These are phyloP conservation scores for Cephus runcator DNA, from an alignment of 2,888 invertebrate species.

Conservation along the genomic window DNA sequence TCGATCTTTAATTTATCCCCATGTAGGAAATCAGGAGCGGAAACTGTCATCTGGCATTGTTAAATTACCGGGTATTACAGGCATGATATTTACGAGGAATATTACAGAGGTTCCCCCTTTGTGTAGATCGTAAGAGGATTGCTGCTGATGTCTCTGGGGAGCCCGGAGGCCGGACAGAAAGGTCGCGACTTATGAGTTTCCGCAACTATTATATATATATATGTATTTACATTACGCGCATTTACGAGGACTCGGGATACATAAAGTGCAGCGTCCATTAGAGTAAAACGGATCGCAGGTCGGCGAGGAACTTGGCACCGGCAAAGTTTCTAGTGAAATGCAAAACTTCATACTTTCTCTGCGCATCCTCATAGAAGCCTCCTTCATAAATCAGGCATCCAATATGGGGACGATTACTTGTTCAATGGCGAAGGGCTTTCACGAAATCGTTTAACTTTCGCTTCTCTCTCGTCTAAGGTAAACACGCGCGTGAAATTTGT, in stretches of 20 bases:
- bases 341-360: not conserved
- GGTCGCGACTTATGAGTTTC: not conserved
- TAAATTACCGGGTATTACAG: slow-evolving; percentile 1
- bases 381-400: slow-evolving; percentile 1
- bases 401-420: not conserved
- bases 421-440: not conserved
- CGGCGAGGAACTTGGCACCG: not conserved
- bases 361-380: not conserved
- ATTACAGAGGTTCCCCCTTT: not conserved
- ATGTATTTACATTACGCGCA: not conserved
- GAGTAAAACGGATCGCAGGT: not conserved
- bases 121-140: not conserved
- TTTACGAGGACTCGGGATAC: not conserved
- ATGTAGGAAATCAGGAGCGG: not conserved
- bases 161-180: not conserved
- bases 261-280: not conserved
- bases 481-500: not conserved
- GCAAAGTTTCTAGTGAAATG: not conserved
- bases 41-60: not conserved
- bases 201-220: not conserved
- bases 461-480: not conserved
- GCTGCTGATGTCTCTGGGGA: slow-evolving; percentile 1
- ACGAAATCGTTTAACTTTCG: not conserved
- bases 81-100: not conserved
- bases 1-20: not conserved